Percentiles rank a stretch among this genome's conserved stretches.
These are phyloP conservation scores for Parapsyche elsis DNA, from an alignment of 1,140 invertebrate genomes.

Conservation along the genomic window DNA sequence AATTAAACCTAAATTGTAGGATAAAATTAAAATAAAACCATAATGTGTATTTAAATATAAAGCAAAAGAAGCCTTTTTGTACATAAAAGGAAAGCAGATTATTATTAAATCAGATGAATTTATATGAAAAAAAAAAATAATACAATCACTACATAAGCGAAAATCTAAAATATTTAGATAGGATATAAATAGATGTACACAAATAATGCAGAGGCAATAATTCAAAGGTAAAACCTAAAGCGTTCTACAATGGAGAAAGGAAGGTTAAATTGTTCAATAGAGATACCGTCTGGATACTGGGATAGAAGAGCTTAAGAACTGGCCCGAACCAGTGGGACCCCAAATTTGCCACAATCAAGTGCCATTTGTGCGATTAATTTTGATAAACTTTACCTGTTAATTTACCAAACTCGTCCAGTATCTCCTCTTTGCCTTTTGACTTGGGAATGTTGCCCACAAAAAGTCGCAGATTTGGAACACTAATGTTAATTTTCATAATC, in stretches of 20 bases:
- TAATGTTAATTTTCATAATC: constrained; percentile 99
- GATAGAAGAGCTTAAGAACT: constrained; percentile 53
- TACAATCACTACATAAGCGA: background rate
- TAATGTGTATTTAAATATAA: no score
- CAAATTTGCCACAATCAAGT: constrained; percentile 13
- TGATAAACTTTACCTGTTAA: constrained; percentile 95
- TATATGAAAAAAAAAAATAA: background rate
- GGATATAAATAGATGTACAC: no score
- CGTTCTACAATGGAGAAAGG: constrained; percentile 61
- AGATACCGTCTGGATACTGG: constrained; percentile 62
- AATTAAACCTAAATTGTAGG: no score
- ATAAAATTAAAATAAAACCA: no score
- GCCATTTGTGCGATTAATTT: constrained; percentile 61
- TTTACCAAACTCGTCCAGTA: constrained; percentile 99
- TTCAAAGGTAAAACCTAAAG: constrained; percentile 55
- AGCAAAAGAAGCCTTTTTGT: no score
- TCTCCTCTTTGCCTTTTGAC: constrained; percentile 99
- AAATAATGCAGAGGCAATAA: constrained; percentile 2
- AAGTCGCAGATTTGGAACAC: constrained; percentile 99
- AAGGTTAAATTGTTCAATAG: constrained; percentile 56
- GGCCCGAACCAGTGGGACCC: constrained; percentile 42
- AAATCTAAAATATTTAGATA: background rate
- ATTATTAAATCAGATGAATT: no score
- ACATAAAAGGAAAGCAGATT: no score
- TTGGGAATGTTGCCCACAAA: constrained; percentile 99